Evolutionary conservation across 2,113 vertebrate genomes (phyloP), one percentile per base, ranked within the genome.

Genomic region (Phrynosoma blainvillii): DNA sequence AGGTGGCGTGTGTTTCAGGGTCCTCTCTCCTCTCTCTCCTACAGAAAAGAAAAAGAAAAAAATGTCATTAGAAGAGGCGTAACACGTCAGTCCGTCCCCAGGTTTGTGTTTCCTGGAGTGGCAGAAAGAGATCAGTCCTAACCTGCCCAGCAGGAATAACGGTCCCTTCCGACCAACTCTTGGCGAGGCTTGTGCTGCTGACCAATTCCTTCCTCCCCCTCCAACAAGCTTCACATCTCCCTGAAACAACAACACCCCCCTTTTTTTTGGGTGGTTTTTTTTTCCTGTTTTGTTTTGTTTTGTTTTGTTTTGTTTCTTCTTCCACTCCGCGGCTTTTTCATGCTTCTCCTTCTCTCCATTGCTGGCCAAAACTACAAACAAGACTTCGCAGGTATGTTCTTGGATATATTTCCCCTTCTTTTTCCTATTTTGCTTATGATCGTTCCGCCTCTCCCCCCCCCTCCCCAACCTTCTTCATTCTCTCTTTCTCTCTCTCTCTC

Each of bases 31-130:
- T 98, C 98, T 97, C 97, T 97, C 97, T 96, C 96, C 96, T 97
- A 97, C 96, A 97, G 98, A 97, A 96, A 97, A 98, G 98, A 98
- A 98, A 98, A 98, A 98, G 98, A 98, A 98, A 98, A 99, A 99
- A 99, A 98, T 99, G 98, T 99, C 98, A 99, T 99, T 99, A 98
- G 98, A 98, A 98, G 98, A 98, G 98, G 98, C 98, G 98, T 98
- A 98, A 98, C 98, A 98, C 98, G 98, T 99, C 98, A 99, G 98
- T 98, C 98, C 98, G 98, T 98, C 98, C 98, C 98, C 98, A 99
- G 98, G 98, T 99, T 98, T 98, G 98, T 97, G 97, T 98, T 99
- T 99, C 98, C 98, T 99, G 98, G 98, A 98, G 98, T 99, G 98
- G 98, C 98, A 98, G 98, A 98, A 98, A 98, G 98, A 98, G 98